Percentiles rank a stretch among this genome's conserved stretches.
Evolutionary conservation across 2,888 invertebrate species (phyloP).

Genomic region (Nipponacmea schrenckii): DNA sequence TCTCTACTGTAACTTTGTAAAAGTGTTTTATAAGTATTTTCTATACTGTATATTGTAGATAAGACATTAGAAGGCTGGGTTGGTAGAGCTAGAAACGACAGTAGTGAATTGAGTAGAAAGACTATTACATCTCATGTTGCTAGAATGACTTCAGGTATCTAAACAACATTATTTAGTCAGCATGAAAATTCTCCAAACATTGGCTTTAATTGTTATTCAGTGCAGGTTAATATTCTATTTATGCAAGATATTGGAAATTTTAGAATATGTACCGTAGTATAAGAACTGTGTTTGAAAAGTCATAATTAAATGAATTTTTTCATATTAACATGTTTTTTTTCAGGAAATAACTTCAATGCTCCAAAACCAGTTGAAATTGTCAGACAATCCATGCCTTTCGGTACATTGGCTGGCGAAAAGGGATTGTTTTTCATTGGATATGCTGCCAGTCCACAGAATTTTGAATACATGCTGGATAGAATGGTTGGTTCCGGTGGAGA

Average conservation of each 20-base stretch:
- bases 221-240: too few species aligned
- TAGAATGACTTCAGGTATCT: slow-evolving; percentile 65
- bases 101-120: slow-evolving; percentile 61
- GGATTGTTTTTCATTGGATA: slow-evolving; percentile 68
- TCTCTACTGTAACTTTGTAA: too few species aligned
- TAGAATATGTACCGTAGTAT: too few species aligned
- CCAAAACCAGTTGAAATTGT: slow-evolving; percentile 65
- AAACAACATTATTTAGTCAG: too few species aligned
- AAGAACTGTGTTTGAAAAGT: too few species aligned
- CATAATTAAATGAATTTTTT: neutral
- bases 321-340: slow-evolving; percentile 9
- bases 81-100: slow-evolving; percentile 59
- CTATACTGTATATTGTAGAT: slow-evolving; percentile 39
- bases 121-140: slow-evolving; percentile 65
- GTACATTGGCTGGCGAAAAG: slow-evolving; percentile 55
- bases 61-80: slow-evolving; percentile 61
- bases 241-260: too few species aligned
- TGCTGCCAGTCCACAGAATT: slow-evolving; percentile 59
- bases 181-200: too few species aligned
- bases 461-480: slow-evolving; percentile 66
- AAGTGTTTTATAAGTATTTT: too few species aligned
- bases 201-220: too few species aligned
- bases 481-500: slow-evolving; percentile 66
- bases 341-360: slow-evolving; percentile 58
- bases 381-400: slow-evolving; percentile 67